Percentiles rank a stretch among this genome's conserved stretches.
Evolutionary conservation across 1,140 invertebrate genomes (phyloP).

Genomic region (Zaprionus africanus): DNA sequence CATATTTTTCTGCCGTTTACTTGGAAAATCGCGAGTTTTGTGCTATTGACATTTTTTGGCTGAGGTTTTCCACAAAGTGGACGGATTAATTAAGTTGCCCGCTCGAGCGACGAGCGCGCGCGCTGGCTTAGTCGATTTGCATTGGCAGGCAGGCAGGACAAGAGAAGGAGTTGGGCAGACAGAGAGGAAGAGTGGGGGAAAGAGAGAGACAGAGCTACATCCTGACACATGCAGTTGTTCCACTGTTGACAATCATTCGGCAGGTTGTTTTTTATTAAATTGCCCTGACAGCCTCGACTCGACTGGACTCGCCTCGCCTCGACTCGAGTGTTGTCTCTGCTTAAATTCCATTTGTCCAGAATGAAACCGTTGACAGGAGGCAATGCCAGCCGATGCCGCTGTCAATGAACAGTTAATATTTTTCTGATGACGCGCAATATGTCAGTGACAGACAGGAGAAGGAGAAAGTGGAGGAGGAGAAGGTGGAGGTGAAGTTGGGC

Average conservation of each 20-base stretch:
- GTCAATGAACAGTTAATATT: slow-evolving; percentile 79
- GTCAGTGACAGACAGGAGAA: slow-evolving; percentile 62
- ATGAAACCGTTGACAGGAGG: slow-evolving; percentile 57
- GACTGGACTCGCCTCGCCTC: slow-evolving; percentile 6
- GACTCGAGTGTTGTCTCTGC: slow-evolving; percentile 29
- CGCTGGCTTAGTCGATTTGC: slow-evolving; percentile 31
- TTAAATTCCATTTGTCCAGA: slow-evolving; percentile 58
- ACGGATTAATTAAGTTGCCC: slow-evolving; percentile 62
- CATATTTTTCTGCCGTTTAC: slow-evolving; percentile 34
- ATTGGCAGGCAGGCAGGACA: slow-evolving; percentile 15
- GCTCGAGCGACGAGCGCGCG: not conserved
- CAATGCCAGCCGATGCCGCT: slow-evolving; percentile 39
- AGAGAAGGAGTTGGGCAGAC: not conserved
- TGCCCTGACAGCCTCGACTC: slow-evolving; percentile 35
- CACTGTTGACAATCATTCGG: not conserved
- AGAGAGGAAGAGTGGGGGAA: not conserved
- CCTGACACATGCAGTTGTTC: not conserved
- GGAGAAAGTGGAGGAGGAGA: too few relatives aligned
- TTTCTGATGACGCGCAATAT: slow-evolving; percentile 74
- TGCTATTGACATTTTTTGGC: slow-evolving; percentile 45
- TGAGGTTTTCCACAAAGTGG: slow-evolving; percentile 40
- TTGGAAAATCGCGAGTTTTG: slow-evolving; percentile 29
- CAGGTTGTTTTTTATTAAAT: slow-evolving; percentile 55
- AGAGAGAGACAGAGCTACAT: not conserved
- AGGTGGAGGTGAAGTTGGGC: not conserved